phyloP scores from a whole-genome alignment of 2,797 vertebrate species.

The Podargus strigoides region DNA sequence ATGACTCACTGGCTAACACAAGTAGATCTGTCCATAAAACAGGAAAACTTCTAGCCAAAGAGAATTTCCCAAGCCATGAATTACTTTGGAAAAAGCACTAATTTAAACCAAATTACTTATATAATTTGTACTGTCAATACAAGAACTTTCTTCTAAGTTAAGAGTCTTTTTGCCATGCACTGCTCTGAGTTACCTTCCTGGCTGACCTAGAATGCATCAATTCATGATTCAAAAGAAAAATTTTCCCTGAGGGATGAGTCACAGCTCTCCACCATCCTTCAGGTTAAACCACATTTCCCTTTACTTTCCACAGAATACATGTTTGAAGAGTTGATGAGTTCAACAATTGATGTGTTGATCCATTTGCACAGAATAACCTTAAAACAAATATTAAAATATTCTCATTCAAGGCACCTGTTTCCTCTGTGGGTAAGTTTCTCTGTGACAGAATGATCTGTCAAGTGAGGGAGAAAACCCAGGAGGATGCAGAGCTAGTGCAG shows the following conservation, averaged over 20 bases:
- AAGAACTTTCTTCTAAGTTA: neutral
- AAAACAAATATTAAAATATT: neutral
- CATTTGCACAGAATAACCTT: neutral
- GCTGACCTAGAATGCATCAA: neutral
- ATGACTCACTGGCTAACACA: neutral
- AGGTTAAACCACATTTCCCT: neutral
- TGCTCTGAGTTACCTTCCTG: neutral
- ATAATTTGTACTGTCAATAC: neutral
- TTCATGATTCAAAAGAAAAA: neutral
- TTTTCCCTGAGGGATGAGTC: neutral
- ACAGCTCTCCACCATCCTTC: neutral
- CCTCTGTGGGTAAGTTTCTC: neutral
- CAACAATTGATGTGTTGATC: neutral
- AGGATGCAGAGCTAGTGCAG: neutral
- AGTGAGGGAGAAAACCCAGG: neutral
- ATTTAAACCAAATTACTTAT: neutral
- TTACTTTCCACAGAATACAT: neutral
- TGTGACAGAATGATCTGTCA: neutral
- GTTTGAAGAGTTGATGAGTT: neutral
- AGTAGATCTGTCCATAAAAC: neutral
- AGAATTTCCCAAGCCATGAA: neutral
- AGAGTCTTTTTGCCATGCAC: neutral
- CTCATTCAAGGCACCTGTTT: neutral
- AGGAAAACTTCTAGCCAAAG: neutral
- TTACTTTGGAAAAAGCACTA: neutral